Evolutionary conservation across 1,140 invertebrate genomes (phyloP).

Genomic region (Camponotus vicinus): DNA sequence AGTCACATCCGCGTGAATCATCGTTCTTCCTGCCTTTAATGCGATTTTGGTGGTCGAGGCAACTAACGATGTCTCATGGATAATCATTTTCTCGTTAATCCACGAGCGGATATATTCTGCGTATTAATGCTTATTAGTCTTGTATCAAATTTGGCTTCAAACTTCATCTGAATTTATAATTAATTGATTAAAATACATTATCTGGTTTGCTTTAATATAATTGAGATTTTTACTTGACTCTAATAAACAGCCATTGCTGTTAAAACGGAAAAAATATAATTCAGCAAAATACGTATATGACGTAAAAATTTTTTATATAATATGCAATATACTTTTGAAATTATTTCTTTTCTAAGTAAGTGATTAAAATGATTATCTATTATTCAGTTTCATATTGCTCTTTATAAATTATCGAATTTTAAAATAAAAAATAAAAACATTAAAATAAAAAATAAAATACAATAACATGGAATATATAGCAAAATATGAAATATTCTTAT

Average conservation of each 20-base stretch:
- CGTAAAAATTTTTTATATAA: too few species aligned
- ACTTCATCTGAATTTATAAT: neutral
- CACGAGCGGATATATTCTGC: neutral
- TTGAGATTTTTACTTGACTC: slow-evolving; percentile 7
- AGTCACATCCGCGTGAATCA: slow-evolving; percentile 68
- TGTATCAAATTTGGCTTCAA: slow-evolving; percentile 6
- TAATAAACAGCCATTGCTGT: too few species aligned
- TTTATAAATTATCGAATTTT: too few species aligned
- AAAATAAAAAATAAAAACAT: too few species aligned
- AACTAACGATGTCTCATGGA: slow-evolving; percentile 48
- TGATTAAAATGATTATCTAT: too few species aligned
- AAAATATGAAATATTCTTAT: neutral
- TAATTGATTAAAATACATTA: slow-evolving; percentile 28
- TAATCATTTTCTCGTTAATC: slow-evolving; percentile 55
- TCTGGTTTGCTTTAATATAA: neutral
- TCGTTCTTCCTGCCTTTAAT: slow-evolving; percentile 70
- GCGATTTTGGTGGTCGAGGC: slow-evolving; percentile 56
- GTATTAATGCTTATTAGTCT: neutral
- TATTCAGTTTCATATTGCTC: too few species aligned
- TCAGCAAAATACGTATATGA: neutral
- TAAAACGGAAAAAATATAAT: slow-evolving; percentile 17
- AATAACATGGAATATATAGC: neutral
- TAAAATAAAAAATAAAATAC: too few species aligned
- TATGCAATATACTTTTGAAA: too few species aligned
- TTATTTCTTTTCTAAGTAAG: too few species aligned